phyloP scores from a whole-genome alignment of 2,888 invertebrate species.

The Unio pictorum region DNA sequence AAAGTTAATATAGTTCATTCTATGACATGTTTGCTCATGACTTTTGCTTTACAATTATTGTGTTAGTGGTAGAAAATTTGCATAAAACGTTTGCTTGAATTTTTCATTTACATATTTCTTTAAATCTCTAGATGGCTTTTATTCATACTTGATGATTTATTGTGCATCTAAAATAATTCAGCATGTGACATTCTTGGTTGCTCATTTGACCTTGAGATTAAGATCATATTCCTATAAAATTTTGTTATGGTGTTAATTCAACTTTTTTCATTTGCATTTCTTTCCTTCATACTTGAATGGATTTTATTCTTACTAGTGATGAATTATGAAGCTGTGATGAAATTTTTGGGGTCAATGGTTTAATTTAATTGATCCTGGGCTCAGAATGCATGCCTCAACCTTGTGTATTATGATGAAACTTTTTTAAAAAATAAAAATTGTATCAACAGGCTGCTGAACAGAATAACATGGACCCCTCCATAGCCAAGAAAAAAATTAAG shows the following conservation, averaged over 20 bases:
- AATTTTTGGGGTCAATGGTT: no score
- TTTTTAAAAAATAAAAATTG: not conserved
- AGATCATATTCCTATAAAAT: not conserved
- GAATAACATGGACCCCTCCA: conserved; percentile 69
- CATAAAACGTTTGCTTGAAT: no score
- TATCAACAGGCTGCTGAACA: conserved; percentile 70
- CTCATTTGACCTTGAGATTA: not conserved
- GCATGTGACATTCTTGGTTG: not conserved
- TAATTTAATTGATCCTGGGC: no score
- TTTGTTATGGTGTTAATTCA: not conserved
- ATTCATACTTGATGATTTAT: not conserved
- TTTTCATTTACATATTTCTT: no score
- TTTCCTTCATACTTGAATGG: not conserved
- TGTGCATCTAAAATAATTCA: not conserved
- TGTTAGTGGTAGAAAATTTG: no score
- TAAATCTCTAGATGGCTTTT: no score
- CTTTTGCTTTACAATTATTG: no score
- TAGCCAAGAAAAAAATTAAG: conserved; percentile 62
- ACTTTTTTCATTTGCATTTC: not conserved
- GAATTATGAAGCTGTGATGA: not conserved
- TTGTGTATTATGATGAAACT: not conserved
- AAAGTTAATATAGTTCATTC: no score
- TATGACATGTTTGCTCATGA: no score
- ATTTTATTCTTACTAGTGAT: not conserved
- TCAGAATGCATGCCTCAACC: no score